Conservation (phyloP, 2,797 vertebrate genomes). For the Anolis apletophallus region DNA sequence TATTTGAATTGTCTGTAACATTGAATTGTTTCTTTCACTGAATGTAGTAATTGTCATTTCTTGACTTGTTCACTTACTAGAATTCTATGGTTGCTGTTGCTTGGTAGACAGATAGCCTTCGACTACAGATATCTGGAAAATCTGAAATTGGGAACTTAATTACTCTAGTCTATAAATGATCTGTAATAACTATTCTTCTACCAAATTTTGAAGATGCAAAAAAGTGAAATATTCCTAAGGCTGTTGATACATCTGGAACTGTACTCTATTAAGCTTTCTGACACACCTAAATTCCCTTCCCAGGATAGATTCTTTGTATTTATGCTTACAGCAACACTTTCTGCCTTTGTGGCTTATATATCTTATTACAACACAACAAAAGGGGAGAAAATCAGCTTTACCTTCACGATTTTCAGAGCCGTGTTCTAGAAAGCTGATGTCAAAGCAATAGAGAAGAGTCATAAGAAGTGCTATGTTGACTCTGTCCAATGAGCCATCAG, state of each 20-base stretch:
- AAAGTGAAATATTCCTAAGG: background rate
- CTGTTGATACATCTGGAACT: background rate
- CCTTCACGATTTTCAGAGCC: slow-evolving; percentile 94
- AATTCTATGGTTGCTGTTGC: background rate
- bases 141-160: too few relatives aligned
- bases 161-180: background rate
- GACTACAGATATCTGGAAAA: background rate
- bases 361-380: background rate
- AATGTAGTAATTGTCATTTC: too few relatives aligned
- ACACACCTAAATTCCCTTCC: background rate
- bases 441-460: slow-evolving; percentile 96
- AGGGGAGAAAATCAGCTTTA: slow-evolving; percentile 57
- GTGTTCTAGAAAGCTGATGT: slow-evolving; percentile 94
- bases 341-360: background rate
- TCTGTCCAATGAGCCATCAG: slow-evolving; percentile 90
- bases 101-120: background rate
- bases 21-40: too few relatives aligned
- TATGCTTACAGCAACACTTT: background rate
- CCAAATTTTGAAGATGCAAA: background rate
- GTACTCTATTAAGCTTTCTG: background rate
- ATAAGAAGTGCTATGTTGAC: slow-evolving; percentile 94
- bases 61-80: too few relatives aligned
- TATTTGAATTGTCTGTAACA: too few relatives aligned
- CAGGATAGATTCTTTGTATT: background rate
- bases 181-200: background rate